Conservation (phyloP, 30 jellyfish, hydroid and myxozoan genomes). For the Aurelia coerulea region DNA sequence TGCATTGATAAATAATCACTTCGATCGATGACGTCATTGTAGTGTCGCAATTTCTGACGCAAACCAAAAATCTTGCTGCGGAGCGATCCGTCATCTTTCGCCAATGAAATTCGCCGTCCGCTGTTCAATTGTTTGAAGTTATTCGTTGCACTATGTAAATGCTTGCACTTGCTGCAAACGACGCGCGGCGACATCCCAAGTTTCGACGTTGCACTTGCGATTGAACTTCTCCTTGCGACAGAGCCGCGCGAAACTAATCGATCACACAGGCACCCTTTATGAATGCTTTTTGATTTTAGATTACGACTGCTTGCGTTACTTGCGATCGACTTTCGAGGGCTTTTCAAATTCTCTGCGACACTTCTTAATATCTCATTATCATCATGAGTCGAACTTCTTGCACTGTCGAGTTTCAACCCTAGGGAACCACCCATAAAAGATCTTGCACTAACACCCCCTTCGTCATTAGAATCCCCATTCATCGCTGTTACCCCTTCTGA, state of each 20-base stretch:
- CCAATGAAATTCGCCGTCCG: slow-evolving; percentile 34
- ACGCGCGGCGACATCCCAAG: slow-evolving; percentile 19
- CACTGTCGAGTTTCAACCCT: slow-evolving; percentile 9
- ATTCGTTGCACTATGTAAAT: neutral
- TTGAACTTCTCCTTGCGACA: slow-evolving; percentile 9
- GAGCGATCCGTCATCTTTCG: slow-evolving; percentile 63
- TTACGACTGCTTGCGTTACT: neutral
- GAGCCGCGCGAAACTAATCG: slow-evolving; percentile 5
- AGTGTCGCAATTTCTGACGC: slow-evolving; percentile 43
- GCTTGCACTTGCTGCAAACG: slow-evolving; percentile 41
- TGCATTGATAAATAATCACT: slow-evolving; percentile 35
- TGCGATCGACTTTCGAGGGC: neutral
- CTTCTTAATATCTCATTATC: no score
- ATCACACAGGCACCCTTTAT: slow-evolving; percentile 11
- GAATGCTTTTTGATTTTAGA: neutral
- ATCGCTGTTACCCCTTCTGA: neutral
- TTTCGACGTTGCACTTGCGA: slow-evolving; percentile 3
- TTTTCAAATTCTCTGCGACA: neutral
- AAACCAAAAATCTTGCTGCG: slow-evolving; percentile 61
- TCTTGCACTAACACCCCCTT: slow-evolving; percentile 8
- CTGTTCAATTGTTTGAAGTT: neutral
- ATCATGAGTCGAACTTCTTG: neutral
- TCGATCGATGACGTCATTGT: slow-evolving; percentile 24
- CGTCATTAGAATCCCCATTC: neutral
- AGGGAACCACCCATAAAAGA: slow-evolving; percentile 25